A percentile compares a stretch with the other conserved stretches of the same genome.
Evolutionary conservation across 2,797 vertebrate species (phyloP).

Genomic region (Petrocephalus sullivani): DNA sequence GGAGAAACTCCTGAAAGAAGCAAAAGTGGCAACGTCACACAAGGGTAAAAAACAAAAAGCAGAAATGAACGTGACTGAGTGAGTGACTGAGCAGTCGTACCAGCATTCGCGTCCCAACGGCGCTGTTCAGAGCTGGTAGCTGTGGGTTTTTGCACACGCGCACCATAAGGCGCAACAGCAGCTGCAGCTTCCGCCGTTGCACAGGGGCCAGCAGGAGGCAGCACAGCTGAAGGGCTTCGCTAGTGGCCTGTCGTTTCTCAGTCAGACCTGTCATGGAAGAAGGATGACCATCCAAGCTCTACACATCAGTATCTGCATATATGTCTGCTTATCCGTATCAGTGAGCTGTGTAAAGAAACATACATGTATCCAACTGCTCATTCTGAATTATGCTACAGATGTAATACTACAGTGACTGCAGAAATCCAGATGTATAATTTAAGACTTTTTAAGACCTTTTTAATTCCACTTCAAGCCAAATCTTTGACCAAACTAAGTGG

Average conservation of each 20-base stretch:
- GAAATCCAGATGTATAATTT: not conserved
- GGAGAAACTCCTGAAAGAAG: not conserved
- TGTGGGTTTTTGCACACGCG: conserved; percentile 75
- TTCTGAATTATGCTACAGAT: too few relatives aligned
- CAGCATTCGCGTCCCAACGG: conserved; percentile 75
- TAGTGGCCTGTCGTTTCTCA: conserved; percentile 65
- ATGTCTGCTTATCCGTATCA: not conserved
- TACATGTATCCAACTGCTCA: too few relatives aligned
- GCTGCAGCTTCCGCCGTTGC: conserved; percentile 81
- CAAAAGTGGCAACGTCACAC: not conserved
- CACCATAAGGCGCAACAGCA: conserved; percentile 84
- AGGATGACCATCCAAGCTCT: not conserved
- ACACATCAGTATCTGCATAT: not conserved
- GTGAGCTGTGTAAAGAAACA: too few relatives aligned
- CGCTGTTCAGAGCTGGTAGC: conserved; percentile 79
- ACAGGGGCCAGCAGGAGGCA: conserved; percentile 82
- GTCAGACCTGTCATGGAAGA: conserved; percentile 63
- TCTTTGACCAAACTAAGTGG: not conserved
- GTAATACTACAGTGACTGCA: too few relatives aligned
- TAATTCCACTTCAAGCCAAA: not conserved
- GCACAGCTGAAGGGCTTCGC: conserved; percentile 86
- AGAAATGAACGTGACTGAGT: not conserved
- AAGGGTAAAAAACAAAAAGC: not conserved
- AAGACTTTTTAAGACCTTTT: not conserved
- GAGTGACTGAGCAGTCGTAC: conserved; percentile 48